Evolutionary conservation across 2,113 vertebrate species (phyloP).

Genomic region (Cyanoramphus novaezelandiae): DNA sequence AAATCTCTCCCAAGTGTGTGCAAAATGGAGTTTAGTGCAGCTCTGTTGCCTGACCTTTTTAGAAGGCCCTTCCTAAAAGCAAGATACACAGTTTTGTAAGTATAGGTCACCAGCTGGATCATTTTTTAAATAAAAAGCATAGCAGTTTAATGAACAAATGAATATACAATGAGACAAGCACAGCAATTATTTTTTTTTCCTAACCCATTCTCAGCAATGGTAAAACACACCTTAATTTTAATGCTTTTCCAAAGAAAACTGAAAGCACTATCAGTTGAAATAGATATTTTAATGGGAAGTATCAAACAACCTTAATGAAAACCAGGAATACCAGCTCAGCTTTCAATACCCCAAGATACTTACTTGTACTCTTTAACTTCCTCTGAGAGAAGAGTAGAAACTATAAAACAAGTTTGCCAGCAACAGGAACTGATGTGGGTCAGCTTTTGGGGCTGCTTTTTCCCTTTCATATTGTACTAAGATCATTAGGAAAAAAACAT

Average conservation of each 20-base stretch:
- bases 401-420: background rate
- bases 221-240: slow-evolving; percentile 13
- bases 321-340: slow-evolving; percentile 28
- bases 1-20: background rate
- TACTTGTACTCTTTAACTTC: background rate
- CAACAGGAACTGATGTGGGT: background rate
- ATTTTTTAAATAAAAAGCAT: background rate
- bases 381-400: background rate
- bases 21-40: background rate
- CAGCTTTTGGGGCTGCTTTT: background rate
- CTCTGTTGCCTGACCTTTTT: background rate
- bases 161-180: background rate
- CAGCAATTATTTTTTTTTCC: background rate
- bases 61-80: background rate
- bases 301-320: slow-evolving; percentile 42
- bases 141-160: background rate
- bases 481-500: background rate
- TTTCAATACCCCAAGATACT: slow-evolving; percentile 22
- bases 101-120: background rate
- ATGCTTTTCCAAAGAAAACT: slow-evolving; percentile 14
- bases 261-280: slow-evolving; percentile 38
- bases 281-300: slow-evolving; percentile 51
- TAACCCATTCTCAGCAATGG: background rate
- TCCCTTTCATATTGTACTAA: background rate
- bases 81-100: background rate